phyloP scores from a whole-genome alignment of 2,888 invertebrate species.

The Arrhopalites spinosus region DNA sequence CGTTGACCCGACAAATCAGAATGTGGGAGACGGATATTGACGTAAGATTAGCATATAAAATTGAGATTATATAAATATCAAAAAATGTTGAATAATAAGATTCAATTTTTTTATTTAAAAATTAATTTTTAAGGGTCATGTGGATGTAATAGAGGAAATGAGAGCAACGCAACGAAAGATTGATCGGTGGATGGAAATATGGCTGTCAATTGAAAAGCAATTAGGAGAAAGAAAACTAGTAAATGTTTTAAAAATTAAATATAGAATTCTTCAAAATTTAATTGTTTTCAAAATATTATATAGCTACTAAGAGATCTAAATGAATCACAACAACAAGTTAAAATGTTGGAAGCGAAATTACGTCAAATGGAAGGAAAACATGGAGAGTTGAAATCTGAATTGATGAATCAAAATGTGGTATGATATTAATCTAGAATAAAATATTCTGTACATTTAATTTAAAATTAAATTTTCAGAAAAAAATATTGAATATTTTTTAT shows the following conservation, averaged over 20 bases:
- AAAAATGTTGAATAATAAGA: background rate
- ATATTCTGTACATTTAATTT: background rate
- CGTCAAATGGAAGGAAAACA: slow-evolving; percentile 20
- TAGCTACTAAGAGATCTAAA: slow-evolving; percentile 1
- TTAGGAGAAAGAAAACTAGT: slow-evolving; percentile 2
- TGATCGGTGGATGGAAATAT: slow-evolving; percentile 26
- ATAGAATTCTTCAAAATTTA: background rate
- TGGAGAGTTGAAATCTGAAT: slow-evolving; percentile 13
- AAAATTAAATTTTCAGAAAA: no score
- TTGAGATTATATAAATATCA: background rate
- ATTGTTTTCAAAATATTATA: background rate
- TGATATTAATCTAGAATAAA: background rate
- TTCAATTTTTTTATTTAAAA: background rate
- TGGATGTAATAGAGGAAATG: slow-evolving; percentile 25
- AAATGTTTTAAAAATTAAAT: background rate
- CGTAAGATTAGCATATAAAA: background rate
- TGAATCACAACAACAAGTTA: slow-evolving; percentile 6
- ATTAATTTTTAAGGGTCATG: slow-evolving; percentile 17
- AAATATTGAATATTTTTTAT: no score
- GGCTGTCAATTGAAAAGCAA: slow-evolving; percentile 10
- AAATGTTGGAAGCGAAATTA: slow-evolving; percentile 12
- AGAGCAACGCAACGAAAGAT: slow-evolving; percentile 24
- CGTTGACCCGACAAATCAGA: background rate
- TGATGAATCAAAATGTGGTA: slow-evolving; percentile 12
- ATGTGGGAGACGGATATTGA: slow-evolving; percentile 29